Evolutionary conservation across 2,113 vertebrate species (phyloP).

Genomic region (Electrona antarctica): DNA sequence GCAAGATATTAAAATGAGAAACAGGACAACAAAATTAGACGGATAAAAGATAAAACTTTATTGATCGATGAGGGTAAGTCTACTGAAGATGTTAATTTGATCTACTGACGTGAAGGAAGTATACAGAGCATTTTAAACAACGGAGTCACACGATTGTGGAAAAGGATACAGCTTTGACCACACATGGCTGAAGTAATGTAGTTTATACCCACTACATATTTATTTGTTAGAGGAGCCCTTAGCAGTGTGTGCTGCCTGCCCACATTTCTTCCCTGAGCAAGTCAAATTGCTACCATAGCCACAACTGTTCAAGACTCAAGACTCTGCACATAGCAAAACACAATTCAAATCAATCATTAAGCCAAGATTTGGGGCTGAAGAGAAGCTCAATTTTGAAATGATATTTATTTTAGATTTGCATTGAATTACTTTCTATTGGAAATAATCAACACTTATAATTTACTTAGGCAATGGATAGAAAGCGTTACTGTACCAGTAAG

Average conservation of each 20-base stretch:
- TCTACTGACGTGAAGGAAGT: slow-evolving; percentile 1
- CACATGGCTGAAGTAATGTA: neutral
- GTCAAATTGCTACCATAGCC: slow-evolving; percentile 4
- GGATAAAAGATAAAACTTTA: neutral
- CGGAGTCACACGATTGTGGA: neutral
- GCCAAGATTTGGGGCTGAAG: neutral
- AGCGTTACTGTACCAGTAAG: too few species aligned
- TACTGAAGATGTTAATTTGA: too few species aligned
- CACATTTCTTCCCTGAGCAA: slow-evolving; percentile 1
- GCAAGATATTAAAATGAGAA: too few species aligned
- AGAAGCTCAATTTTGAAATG: neutral
- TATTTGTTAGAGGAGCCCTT: slow-evolving; percentile 3
- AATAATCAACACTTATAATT: slow-evolving; percentile 20
- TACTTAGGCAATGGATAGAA: too few species aligned
- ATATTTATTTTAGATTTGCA: neutral
- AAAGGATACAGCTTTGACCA: neutral
- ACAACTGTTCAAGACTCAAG: too few species aligned
- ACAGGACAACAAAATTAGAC: neutral
- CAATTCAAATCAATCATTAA: neutral
- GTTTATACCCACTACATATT: neutral
- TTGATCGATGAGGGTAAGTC: neutral
- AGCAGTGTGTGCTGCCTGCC: neutral
- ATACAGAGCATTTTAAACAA: neutral
- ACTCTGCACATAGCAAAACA: neutral
- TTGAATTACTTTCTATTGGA: neutral